Conservation (phyloP, 1,140 invertebrate genomes). For the Papilio polyxenes region DNA sequence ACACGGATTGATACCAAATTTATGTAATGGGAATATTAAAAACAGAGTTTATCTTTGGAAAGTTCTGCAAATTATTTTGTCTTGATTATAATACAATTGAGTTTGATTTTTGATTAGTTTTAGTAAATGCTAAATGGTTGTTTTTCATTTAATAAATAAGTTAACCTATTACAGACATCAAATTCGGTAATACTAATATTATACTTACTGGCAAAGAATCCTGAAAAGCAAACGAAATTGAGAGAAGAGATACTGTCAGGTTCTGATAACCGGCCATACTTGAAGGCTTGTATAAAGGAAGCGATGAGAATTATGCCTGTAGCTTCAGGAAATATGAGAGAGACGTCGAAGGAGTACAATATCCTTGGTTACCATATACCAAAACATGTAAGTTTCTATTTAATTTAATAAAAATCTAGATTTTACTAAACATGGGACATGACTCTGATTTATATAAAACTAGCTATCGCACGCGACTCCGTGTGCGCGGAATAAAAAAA, state of each 20-base stretch:
- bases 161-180: slow-evolving; percentile 56
- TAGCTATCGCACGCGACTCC: no score
- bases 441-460: no score
- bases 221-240: slow-evolving; percentile 84
- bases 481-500: no score
- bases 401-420: not conserved
- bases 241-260: slow-evolving; percentile 82
- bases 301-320: slow-evolving; percentile 82
- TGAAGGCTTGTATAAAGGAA: slow-evolving; percentile 86
- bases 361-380: slow-evolving; percentile 82
- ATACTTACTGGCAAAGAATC: slow-evolving; percentile 84
- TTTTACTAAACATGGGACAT: not conserved
- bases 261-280: slow-evolving; percentile 79
- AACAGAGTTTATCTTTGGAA: no score
- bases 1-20: no score
- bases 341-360: slow-evolving; percentile 80
- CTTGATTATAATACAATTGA: no score
- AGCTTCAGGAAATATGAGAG: slow-evolving; percentile 77
- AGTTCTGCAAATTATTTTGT: no score
- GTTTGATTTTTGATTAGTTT: no score
- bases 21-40: no score
- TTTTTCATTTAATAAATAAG: slow-evolving; percentile 35
- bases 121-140: slow-evolving; percentile 27
- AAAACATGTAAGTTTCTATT: slow-evolving; percentile 78
- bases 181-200: slow-evolving; percentile 72